Evolutionary conservation across 2,797 vertebrate genomes (phyloP).

Genomic region (Stomatorhinus walkeri): DNA sequence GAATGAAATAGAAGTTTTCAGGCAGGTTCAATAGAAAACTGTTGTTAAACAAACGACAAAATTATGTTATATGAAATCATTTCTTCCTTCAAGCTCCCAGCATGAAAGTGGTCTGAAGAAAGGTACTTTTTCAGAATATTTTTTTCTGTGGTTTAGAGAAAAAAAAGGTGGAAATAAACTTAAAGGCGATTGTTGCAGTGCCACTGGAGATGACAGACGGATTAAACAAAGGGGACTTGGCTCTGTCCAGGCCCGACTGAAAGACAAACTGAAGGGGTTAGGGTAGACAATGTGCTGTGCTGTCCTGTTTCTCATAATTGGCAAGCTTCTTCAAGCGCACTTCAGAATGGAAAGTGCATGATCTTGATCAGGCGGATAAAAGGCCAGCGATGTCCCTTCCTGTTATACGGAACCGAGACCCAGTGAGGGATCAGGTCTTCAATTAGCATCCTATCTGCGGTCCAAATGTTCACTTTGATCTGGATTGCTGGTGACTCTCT

Average conservation of each 20-base stretch:
- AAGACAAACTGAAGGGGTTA: neutral
- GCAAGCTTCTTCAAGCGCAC: conserved; percentile 40
- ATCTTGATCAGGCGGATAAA: conserved; percentile 41
- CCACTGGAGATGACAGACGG: neutral
- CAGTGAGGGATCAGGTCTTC: neutral
- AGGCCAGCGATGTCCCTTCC: conserved; percentile 22
- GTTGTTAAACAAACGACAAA: neutral
- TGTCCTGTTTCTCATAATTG: conserved; percentile 34
- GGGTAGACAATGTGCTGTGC: neutral
- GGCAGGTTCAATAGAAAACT: neutral
- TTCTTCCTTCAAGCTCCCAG: neutral
- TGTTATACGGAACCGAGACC: conserved; percentile 1
- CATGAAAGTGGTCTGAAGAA: neutral
- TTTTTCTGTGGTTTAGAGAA: neutral
- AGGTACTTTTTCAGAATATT: neutral
- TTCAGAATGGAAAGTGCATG: conserved; percentile 40
- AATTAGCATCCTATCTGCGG: conserved; percentile 32
- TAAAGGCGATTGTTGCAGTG: neutral
- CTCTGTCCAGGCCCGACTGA: neutral
- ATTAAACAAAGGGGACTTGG: neutral
- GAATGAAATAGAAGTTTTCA: neutral
- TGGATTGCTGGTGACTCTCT: conserved; percentile 22
- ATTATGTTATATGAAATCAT: neutral
- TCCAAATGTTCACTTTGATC: conserved; percentile 42
- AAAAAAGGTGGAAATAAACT: neutral